Evolutionary conservation across 2,888 invertebrate genomes (phyloP).

Genomic region (Amblyjoppa proteus): DNA sequence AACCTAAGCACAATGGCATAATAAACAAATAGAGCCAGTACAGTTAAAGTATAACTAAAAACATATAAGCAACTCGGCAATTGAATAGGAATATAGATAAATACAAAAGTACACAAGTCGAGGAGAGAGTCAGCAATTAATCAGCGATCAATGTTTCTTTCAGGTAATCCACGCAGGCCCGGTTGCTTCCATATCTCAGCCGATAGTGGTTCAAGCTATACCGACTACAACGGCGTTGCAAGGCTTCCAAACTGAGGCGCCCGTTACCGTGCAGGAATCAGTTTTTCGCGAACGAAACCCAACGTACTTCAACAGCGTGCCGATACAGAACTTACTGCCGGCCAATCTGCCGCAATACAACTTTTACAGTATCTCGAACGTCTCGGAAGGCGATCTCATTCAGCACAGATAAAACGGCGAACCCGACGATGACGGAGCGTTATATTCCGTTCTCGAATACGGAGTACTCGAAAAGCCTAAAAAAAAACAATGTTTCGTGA

Average conservation of each 20-base stretch:
- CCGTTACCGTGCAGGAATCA: constrained; percentile 72
- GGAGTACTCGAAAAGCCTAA: background rate
- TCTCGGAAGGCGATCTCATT: constrained; percentile 79
- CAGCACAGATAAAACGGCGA: constrained; percentile 76
- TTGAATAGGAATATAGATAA: too few relatives aligned
- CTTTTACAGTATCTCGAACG: constrained; percentile 82
- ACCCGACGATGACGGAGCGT: background rate
- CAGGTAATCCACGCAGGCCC: constrained; percentile 78
- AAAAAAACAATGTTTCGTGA: background rate
- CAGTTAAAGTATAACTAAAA: background rate
- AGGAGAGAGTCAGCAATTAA: background rate
- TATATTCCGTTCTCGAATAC: background rate
- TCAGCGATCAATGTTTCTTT: background rate
- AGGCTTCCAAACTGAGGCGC: constrained; percentile 77
- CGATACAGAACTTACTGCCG: constrained; percentile 80
- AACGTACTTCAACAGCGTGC: constrained; percentile 79
- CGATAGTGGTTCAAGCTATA: constrained; percentile 81
- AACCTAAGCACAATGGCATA: too few relatives aligned
- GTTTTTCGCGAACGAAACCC: constrained; percentile 80
- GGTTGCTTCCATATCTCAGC: constrained; percentile 77
- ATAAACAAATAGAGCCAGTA: too few relatives aligned
- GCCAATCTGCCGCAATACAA: constrained; percentile 81
- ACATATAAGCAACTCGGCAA: too few relatives aligned
- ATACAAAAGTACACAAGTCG: too few relatives aligned
- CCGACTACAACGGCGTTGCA: constrained; percentile 75